phyloP scores from a whole-genome alignment of 2,888 invertebrate genomes.

The Mimumesa dahlbomi region DNA sequence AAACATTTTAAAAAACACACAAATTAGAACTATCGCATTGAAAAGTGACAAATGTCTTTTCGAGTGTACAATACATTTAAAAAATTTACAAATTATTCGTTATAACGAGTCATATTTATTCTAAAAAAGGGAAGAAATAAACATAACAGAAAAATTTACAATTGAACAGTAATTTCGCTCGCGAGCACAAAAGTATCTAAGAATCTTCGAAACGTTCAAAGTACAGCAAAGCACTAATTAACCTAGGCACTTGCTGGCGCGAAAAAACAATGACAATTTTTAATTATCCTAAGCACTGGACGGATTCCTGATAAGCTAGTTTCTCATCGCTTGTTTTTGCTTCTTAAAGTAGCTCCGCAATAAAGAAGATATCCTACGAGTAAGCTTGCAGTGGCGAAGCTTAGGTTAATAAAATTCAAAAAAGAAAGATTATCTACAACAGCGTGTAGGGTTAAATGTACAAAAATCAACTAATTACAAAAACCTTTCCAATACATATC shows the following conservation, averaged over 20 bases:
- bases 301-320: slow-evolving; percentile 77
- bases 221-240: slow-evolving; percentile 11
- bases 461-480: no score
- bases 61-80: slow-evolving; percentile 11
- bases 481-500: no score
- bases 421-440: slow-evolving; percentile 22
- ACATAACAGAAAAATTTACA: no score
- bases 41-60: not conserved
- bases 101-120: slow-evolving; percentile 4
- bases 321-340: slow-evolving; percentile 47
- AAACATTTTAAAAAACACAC: not conserved
- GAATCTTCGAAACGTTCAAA: slow-evolving; percentile 9
- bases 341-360: slow-evolving; percentile 26
- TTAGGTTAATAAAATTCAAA: not conserved
- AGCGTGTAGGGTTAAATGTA: slow-evolving; percentile 6
- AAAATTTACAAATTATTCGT: slow-evolving; percentile 22
- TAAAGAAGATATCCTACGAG: not conserved
- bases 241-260: slow-evolving; percentile 3
- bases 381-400: no score
- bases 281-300: slow-evolving; percentile 69
- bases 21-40: not conserved
- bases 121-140: not conserved
- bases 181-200: slow-evolving; percentile 16
- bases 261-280: slow-evolving; percentile 26
- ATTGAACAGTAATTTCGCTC: slow-evolving; percentile 17